Percentiles rank a stretch among this genome's conserved stretches.
These are phyloP conservation scores for Cotesia glomerata DNA, from an alignment of 1,140 invertebrate genomes.

Conservation along the genomic window DNA sequence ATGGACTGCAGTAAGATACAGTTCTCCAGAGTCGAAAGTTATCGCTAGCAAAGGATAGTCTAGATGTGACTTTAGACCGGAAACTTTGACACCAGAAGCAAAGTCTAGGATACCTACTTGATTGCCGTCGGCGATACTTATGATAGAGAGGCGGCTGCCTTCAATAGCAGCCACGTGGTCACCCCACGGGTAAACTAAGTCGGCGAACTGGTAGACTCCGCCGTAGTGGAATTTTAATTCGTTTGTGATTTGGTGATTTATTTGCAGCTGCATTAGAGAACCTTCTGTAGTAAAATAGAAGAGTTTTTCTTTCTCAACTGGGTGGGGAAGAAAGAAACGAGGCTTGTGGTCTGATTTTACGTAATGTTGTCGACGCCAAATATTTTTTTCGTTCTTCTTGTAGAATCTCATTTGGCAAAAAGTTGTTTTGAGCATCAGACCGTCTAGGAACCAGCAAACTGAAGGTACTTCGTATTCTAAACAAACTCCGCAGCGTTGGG, in stretches of 20 bases:
- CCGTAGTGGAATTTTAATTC: constrained; percentile 36
- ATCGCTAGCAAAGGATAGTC: constrained; percentile 47
- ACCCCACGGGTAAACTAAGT: constrained; percentile 53
- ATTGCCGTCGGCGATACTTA: constrained; percentile 40
- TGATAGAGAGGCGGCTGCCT: constrained; percentile 36
- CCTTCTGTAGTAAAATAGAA: constrained; percentile 52
- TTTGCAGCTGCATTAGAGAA: constrained; percentile 42
- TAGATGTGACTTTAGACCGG: constrained; percentile 40
- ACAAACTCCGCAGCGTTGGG: constrained; percentile 42
- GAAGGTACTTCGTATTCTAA: constrained; percentile 36
- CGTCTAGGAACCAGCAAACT: constrained; percentile 47
- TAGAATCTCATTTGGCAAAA: constrained; percentile 54
- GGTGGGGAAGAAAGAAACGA: constrained; percentile 36
- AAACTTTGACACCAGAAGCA: constrained; percentile 36
- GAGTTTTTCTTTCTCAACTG: constrained; percentile 37
- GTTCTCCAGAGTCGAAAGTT: constrained; percentile 44
- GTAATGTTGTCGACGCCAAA: constrained; percentile 44
- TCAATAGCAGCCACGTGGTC: constrained; percentile 44
- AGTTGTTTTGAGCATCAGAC: constrained; percentile 51
- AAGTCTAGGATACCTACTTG: constrained; percentile 36
- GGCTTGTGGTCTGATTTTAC: constrained; percentile 40
- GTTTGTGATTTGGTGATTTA: neutral
- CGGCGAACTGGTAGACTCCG: constrained; percentile 37
- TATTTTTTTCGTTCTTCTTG: constrained; percentile 18
- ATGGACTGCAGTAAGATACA: constrained; percentile 39